Base-by-base conservation (phyloP, 2,888 invertebrate genomes). In the Cenopis cana region DNA sequence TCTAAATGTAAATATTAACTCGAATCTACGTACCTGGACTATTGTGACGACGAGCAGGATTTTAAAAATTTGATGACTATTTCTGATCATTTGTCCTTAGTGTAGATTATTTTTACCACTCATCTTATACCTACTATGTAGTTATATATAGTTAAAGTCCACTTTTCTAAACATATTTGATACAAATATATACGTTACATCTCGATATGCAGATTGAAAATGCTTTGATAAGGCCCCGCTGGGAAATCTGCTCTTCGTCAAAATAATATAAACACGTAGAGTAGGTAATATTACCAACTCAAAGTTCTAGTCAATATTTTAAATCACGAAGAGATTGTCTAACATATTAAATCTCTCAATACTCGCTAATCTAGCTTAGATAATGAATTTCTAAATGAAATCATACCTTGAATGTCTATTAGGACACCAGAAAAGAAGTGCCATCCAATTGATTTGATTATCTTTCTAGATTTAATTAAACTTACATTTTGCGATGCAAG, bases 401-500 rank as follows among this genome's bases (percentile, higher is more conserved):
- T 69, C 71, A 73, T 75, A 73, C 76, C 74, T 77, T 77, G 65
- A 79, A 76, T 76, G 78, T 85, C 79, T 80, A 79, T 74, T 78
- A 76, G 71, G 81, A 85, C 80, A 82, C 73, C 83, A 82, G 83
- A 82, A 85, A 87, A 86, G 82, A 89, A 84, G 88, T 90, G 90
- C 91, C 91, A 91, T 91, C 91, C 89, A 89, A 83, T 77, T 76
- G 9, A 83, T 85, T 88, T 85, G 79, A 82, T 88, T 88, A 87
- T 82, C 85, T 86, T 78, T 84, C 79, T 92, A 91, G 88, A 83
- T 81, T 85, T 85, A 85, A 85, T 87, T 83, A 82, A 83, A 83
- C 83, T 86, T 87, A 89, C 86, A 87, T 85, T 89, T 89, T 93
- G 93, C 93, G 92, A 93, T 93, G 93, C 93, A 91, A 91, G 93